Conservation (phyloP, 2,113 vertebrate species). For the Mus spicilegus region DNA sequence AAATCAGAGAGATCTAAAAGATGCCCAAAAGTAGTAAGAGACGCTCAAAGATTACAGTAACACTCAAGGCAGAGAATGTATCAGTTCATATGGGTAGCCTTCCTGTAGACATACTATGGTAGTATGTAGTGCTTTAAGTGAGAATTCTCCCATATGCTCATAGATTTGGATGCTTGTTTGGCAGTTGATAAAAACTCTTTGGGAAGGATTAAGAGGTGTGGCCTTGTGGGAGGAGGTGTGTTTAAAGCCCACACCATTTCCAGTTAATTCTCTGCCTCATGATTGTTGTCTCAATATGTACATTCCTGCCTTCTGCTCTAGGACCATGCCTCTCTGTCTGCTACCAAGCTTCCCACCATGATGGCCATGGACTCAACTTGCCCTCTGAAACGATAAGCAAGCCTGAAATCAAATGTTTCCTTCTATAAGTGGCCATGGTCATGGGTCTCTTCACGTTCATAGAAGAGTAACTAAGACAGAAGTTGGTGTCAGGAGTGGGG, state of each 20-base stretch:
- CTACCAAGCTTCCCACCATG: neutral
- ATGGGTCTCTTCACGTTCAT: neutral
- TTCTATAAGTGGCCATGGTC: neutral
- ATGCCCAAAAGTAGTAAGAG: neutral
- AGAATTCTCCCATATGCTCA: neutral
- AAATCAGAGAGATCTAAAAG: neutral
- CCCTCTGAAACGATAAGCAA: neutral
- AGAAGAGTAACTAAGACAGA: neutral
- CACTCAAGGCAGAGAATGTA: neutral
- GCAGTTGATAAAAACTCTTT: neutral
- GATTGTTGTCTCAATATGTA: neutral
- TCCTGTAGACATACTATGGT: too few relatives aligned
- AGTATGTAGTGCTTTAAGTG: neutral
- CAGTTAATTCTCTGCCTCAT: neutral
- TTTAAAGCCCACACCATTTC: neutral
- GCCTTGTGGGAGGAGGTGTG: neutral
- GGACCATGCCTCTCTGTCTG: neutral
- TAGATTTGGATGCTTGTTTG: neutral
- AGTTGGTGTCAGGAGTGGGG: neutral
- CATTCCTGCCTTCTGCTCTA: neutral
- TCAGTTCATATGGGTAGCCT: neutral
- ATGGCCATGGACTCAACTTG: neutral
- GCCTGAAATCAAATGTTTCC: neutral
- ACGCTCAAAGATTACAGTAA: neutral
- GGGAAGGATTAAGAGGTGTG: neutral